phyloP scores from a whole-genome alignment of 2,113 vertebrate species.

The Alectura lathami region DNA sequence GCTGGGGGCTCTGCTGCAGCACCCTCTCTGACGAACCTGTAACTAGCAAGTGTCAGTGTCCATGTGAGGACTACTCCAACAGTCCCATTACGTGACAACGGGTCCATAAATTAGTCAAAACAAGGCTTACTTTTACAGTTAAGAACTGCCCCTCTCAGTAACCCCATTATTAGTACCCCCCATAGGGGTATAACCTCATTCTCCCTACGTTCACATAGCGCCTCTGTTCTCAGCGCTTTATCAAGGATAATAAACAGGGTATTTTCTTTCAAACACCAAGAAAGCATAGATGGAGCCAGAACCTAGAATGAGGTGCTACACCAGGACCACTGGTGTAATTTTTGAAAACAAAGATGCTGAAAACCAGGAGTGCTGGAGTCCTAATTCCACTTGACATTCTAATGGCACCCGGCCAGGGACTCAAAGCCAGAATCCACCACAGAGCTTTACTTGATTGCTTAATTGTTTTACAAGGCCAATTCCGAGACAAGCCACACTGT shows the following conservation, averaged over 20 bases:
- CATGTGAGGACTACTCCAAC: neutral
- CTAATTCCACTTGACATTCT: slow-evolving; percentile 51
- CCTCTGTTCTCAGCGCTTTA: neutral
- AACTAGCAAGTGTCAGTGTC: neutral
- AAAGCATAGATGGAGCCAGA: neutral
- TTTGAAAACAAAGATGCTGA: neutral
- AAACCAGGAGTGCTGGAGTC: slow-evolving; percentile 31
- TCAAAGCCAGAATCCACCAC: slow-evolving; percentile 34
- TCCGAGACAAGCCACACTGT: slow-evolving; percentile 16
- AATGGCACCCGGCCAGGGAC: slow-evolving; percentile 46
- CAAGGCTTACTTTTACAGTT: neutral
- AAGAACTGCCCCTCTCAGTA: neutral
- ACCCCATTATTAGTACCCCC: too few species aligned
- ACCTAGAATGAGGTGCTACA: neutral
- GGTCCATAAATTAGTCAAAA: neutral
- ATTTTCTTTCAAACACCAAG: neutral
- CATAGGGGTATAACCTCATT: too few species aligned
- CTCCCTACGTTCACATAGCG: neutral
- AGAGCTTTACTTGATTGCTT: slow-evolving; percentile 60
- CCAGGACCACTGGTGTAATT: neutral
- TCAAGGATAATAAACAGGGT: neutral
- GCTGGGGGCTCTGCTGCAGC: slow-evolving; percentile 49
- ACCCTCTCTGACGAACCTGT: neutral
- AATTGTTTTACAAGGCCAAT: slow-evolving; percentile 62
- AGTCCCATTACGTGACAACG: neutral